Percentiles rank a stretch among this genome's conserved stretches.
Evolutionary conservation across 2,888 invertebrate genomes (phyloP).

Genomic region (Zygogramma bicolorata): DNA sequence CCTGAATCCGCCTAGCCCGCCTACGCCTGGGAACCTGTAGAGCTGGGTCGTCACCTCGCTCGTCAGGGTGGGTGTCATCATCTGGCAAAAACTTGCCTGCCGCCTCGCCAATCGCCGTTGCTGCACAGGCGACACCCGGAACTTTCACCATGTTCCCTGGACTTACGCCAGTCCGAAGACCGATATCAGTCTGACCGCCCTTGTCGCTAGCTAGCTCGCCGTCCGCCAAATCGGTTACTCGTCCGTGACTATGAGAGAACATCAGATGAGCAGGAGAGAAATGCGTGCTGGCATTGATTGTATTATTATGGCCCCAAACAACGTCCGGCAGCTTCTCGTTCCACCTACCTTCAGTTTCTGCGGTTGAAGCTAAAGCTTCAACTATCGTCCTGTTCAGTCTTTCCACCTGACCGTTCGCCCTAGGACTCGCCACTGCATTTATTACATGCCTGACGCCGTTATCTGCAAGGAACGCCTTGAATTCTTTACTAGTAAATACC

Average conservation of each 20-base stretch:
- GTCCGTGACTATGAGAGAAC: constrained; percentile 21
- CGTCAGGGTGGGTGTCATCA: background rate
- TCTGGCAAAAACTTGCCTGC: background rate
- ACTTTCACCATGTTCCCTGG: background rate
- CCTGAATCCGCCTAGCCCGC: background rate
- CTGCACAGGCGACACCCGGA: background rate
- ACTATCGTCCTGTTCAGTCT: background rate
- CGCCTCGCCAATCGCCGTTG: background rate
- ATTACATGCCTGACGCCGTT: constrained; percentile 1
- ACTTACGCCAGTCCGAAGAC: background rate
- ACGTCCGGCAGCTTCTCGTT: constrained; percentile 47
- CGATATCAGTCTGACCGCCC: background rate
- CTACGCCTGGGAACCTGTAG: background rate
- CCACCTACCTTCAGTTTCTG: constrained; percentile 45
- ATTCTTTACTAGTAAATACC: constrained; percentile 25
- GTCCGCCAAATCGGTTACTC: constrained; percentile 8
- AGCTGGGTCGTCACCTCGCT: background rate
- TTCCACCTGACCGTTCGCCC: constrained; percentile 27
- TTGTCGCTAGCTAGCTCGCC: constrained; percentile 7
- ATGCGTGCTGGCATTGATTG: constrained; percentile 24
- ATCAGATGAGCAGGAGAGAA: constrained; percentile 19
- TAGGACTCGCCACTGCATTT: constrained; percentile 19
- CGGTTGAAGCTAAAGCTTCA: constrained; percentile 18
- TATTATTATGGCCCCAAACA: constrained; percentile 55
- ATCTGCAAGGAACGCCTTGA: constrained; percentile 16